These are phyloP conservation scores for Lepidurus apus DNA, from an alignment of 1,140 invertebrate genomes.

Conservation along the genomic window DNA sequence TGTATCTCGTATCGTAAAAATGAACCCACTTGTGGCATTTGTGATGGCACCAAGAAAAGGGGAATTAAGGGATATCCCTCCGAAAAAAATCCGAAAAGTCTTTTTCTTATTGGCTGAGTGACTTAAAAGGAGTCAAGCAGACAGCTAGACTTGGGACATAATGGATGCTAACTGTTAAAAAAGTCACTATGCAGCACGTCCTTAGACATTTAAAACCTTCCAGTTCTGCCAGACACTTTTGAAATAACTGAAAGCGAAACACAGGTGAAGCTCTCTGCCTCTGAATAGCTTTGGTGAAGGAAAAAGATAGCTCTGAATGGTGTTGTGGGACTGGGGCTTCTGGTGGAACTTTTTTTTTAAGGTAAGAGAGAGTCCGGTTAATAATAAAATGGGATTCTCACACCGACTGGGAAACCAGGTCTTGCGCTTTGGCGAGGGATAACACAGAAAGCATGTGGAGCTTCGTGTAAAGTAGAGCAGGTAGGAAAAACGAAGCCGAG, in stretches of 20 bases:
- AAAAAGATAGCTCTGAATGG: not conserved
- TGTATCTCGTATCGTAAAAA: not conserved
- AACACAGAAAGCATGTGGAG: constrained; percentile 1
- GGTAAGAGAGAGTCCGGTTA: constrained; percentile 17
- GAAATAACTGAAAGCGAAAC: not conserved
- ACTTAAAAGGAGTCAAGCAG: not conserved
- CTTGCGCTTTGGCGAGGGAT: not conserved
- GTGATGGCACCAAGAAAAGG: no score
- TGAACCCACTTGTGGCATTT: no score
- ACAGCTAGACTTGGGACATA: not conserved
- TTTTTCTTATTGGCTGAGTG: no score
- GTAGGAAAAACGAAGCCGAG: not conserved
- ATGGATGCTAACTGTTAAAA: not conserved
- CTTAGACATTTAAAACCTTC: not conserved
- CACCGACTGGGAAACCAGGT: constrained; percentile 14
- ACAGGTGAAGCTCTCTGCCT: not conserved
- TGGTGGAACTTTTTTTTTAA: not conserved
- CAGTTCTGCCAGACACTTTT: not conserved
- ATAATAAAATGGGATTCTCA: constrained; percentile 1
- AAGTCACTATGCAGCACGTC: not conserved
- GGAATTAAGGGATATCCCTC: no score
- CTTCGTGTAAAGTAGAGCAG: not conserved
- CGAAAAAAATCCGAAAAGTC: no score
- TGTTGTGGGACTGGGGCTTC: not conserved
- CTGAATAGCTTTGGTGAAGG: not conserved